phyloP scores from a whole-genome alignment of 2,797 vertebrate genomes.

The Buphagus erythrorhynchus region DNA sequence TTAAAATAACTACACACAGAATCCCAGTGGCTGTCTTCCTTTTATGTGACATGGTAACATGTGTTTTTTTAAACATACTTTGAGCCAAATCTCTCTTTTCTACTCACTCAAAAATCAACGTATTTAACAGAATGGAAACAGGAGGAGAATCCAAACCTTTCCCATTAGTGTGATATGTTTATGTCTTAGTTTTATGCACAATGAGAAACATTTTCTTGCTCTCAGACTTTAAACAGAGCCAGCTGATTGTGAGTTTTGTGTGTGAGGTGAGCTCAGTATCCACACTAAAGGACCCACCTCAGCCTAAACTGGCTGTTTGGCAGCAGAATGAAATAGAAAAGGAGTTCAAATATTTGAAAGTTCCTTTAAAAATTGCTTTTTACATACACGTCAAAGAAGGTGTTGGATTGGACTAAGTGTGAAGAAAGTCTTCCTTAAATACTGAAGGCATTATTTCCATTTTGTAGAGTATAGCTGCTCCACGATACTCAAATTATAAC shows the following conservation, averaged over 20 bases:
- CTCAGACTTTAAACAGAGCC: neutral
- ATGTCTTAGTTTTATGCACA: neutral
- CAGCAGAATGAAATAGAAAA: neutral
- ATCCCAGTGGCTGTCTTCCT: neutral
- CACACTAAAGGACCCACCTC: neutral
- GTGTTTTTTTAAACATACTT: neutral
- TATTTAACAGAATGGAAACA: neutral
- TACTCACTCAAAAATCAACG: neutral
- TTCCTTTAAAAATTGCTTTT: neutral
- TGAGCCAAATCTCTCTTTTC: neutral
- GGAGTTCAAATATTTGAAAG: neutral
- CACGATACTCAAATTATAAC: neutral
- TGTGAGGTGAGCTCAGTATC: neutral
- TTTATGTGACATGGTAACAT: neutral
- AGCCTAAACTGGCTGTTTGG: neutral
- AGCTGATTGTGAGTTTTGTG: neutral
- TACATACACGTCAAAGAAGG: neutral
- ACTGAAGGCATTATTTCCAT: neutral
- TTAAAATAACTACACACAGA: neutral
- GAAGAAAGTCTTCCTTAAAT: slow-evolving; percentile 7
- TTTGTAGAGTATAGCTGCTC: neutral
- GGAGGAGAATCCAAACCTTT: neutral
- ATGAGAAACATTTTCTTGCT: neutral
- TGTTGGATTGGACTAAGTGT: neutral
- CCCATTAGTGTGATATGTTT: neutral